Conservation (phyloP, 64 coral and sea anemone genomes). For the Stichodactyla mertensii region DNA sequence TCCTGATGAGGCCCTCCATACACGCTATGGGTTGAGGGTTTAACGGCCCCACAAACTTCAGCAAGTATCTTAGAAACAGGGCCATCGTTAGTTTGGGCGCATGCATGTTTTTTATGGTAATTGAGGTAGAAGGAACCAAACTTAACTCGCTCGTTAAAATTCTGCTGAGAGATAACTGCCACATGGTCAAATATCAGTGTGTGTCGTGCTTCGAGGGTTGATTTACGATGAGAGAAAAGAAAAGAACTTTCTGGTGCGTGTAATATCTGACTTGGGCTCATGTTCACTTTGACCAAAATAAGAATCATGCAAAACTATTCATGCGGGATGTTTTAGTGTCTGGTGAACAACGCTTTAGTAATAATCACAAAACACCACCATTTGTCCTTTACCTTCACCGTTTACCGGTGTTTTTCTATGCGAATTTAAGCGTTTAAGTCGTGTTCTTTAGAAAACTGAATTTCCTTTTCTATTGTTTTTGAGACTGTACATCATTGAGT, state of each 20-base stretch:
- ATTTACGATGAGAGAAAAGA: background rate
- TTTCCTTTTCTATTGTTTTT: slow-evolving; percentile 6
- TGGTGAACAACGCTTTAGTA: background rate
- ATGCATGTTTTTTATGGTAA: slow-evolving; percentile 13
- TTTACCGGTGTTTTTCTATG: slow-evolving; percentile 8
- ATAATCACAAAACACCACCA: background rate
- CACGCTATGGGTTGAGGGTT: slow-evolving; percentile 11
- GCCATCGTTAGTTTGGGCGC: background rate
- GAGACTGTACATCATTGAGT: background rate
- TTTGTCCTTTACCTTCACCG: background rate
- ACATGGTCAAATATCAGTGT: slow-evolving; percentile 3
- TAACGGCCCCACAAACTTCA: slow-evolving; percentile 13
- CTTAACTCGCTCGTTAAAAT: slow-evolving; percentile 6
- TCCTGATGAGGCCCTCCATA: slow-evolving; percentile 1
- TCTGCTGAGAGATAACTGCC: background rate
- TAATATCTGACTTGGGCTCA: background rate
- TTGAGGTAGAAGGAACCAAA: background rate
- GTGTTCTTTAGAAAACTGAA: background rate
- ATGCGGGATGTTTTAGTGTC: background rate
- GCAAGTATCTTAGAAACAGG: slow-evolving; percentile 8
- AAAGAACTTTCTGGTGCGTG: background rate
- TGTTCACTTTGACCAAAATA: background rate
- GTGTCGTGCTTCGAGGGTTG: background rate
- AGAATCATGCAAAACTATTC: background rate
- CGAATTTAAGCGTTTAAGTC: background rate